Base-by-base conservation (phyloP, 2,797 vertebrate genomes). In the Micromesistius poutassou region DNA sequence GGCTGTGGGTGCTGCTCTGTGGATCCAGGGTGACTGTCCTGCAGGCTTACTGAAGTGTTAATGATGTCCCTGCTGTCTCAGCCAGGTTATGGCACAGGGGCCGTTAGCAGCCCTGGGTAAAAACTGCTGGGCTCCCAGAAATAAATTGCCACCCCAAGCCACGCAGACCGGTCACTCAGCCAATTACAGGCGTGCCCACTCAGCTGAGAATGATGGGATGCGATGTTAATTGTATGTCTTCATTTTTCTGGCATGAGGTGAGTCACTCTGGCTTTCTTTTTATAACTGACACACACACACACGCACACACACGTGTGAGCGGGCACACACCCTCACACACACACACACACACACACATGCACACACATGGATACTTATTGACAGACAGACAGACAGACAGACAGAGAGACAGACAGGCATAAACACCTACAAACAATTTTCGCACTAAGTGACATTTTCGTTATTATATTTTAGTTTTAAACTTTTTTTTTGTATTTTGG, bases 71-170 rank as follows among this genome's bases (percentile, higher is more conserved):
- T 42, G 81, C 86, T 89, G 87, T 89, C 90, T 89, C 87, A 84
- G 88, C 92, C 91, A 92, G 92, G 92, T 93, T 93, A 92, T 84
- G 89, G 91, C 90, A 92, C 89, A 88, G 88, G 90, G 91, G 86
- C 90, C 88, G 90, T 90, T 89, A 92, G 89, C 86, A 76, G 89
- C 92, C 90, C 89, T 79, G 91, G 92, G 91, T 92, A 91, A 91
- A 91, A 90, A 55, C 91, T 89, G 87, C 84, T 75, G 79, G 82
- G 90, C 88, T 89, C 89, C 89, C 85, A 90, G 91, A 93, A 62
- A 93, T 93, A 93, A 94, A 94, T 93, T 92, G 90, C 90, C 90
- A 92, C 93, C 91, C 88, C 87, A 77, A 92, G 93, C 91, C 90
- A 93, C 87, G 88, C 84, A 90, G 84, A 89, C 90, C 92, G 93